These are phyloP conservation scores for Eueremaeus valkanovi DNA, from an alignment of 2,888 invertebrate species.

Conservation along the genomic window DNA sequence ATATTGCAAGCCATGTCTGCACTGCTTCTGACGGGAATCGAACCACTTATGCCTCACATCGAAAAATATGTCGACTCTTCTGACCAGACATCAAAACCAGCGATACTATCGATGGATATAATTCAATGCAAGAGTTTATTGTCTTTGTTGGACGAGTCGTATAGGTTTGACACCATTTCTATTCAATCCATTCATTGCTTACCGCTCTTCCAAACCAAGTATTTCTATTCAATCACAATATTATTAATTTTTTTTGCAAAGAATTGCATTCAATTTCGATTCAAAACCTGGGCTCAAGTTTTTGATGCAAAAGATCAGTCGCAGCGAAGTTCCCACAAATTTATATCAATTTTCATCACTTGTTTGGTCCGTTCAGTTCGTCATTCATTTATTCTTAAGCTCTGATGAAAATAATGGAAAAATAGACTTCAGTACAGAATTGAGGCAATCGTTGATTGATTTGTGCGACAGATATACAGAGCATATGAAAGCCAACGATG, in stretches of 20 bases:
- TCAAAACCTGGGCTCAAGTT: slow-evolving; percentile 86
- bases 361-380: slow-evolving; percentile 25
- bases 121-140: not conserved
- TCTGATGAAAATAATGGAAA: not conserved
- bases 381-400: not conserved
- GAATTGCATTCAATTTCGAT: slow-evolving; percentile 79
- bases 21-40: not conserved
- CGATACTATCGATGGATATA: not conserved
- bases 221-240: too few relatives aligned
- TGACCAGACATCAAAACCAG: not conserved
- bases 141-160: slow-evolving; percentile 9
- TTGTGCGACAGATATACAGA: slow-evolving; percentile 13
- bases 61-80: not conserved
- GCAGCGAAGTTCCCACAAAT: slow-evolving; percentile 69
- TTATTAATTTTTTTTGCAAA: slow-evolving; percentile 48
- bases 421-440: not conserved
- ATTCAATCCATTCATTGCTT: not conserved
- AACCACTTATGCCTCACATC: slow-evolving; percentile 7
- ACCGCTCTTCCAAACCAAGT: not conserved
- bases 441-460: slow-evolving; percentile 10
- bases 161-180: too few relatives aligned
- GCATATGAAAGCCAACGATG: not conserved
- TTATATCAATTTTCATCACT: slow-evolving; percentile 58
- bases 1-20: slow-evolving; percentile 10
- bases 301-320: slow-evolving; percentile 83